These are phyloP conservation scores for Ophthalmolycus amberensis DNA, from an alignment of 2,113 vertebrate genomes.

Conservation along the genomic window DNA sequence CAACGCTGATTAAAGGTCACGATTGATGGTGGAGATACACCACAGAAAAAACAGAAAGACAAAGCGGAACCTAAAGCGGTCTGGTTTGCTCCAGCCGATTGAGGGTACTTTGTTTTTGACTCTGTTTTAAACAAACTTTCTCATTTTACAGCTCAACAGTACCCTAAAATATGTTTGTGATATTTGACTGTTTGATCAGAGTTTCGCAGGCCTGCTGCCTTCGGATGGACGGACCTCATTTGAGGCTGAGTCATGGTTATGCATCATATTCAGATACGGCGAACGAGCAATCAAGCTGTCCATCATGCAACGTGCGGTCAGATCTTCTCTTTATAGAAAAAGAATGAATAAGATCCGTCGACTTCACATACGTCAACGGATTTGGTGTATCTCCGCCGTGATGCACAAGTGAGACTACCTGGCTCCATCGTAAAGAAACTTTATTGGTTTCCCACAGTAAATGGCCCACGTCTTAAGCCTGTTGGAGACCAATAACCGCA, in stretches of 20 bases:
- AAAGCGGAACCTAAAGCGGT: background rate
- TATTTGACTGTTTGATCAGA: background rate
- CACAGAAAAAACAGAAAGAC: background rate
- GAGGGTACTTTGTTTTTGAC: background rate
- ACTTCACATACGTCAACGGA: background rate
- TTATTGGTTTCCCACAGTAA: slow-evolving; percentile 68
- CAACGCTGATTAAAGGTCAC: slow-evolving; percentile 50
- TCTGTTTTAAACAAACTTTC: too few species aligned
- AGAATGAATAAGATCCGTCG: background rate
- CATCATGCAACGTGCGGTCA: background rate
- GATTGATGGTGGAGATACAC: background rate
- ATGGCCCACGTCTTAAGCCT: slow-evolving; percentile 51
- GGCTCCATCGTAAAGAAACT: slow-evolving; percentile 56
- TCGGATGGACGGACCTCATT: too few species aligned
- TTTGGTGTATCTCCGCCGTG: background rate
- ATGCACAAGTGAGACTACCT: slow-evolving; percentile 38
- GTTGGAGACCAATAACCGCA: slow-evolving; percentile 62
- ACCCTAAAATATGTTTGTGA: background rate
- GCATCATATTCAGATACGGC: too few species aligned
- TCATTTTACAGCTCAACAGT: background rate
- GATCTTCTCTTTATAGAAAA: too few species aligned
- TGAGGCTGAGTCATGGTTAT: too few species aligned
- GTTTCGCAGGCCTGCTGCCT: too few species aligned
- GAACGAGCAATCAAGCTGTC: background rate
- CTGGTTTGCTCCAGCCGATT: background rate